Evolutionary conservation across 2,888 invertebrate species (phyloP).

Genomic region (Asteroscopus sphinx): DNA sequence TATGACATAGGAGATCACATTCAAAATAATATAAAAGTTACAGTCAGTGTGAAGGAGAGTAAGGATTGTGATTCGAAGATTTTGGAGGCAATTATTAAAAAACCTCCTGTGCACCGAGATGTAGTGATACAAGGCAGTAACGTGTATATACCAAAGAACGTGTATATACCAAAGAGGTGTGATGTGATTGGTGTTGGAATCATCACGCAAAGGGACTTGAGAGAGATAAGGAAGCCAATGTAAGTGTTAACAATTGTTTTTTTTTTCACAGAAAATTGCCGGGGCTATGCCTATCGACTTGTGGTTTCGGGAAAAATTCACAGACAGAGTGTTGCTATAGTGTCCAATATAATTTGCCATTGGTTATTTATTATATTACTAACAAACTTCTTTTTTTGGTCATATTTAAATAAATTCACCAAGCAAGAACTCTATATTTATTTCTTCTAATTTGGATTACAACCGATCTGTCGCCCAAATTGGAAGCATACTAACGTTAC

Average conservation of each 20-base stretch:
- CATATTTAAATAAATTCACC: too few relatives aligned
- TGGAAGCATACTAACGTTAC: neutral
- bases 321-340: too few relatives aligned
- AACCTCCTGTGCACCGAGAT: conserved; percentile 63
- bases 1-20: conserved; percentile 60
- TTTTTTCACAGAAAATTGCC: too few relatives aligned
- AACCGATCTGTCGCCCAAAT: neutral
- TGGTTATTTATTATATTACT: too few relatives aligned
- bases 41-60: conserved; percentile 65
- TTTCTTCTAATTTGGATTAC: too few relatives aligned
- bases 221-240: conserved; percentile 70
- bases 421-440: too few relatives aligned
- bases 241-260: conserved; percentile 60
- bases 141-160: conserved; percentile 68
- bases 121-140: conserved; percentile 72
- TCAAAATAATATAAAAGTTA: conserved; percentile 61
- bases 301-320: too few relatives aligned
- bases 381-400: too few relatives aligned
- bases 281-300: too few relatives aligned
- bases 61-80: conserved; percentile 58
- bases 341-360: too few relatives aligned
- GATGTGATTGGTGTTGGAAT: conserved; percentile 77
- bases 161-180: conserved; percentile 67
- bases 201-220: conserved; percentile 73
- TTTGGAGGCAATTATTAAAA: conserved; percentile 63